Evolutionary conservation across 2,797 vertebrate species (phyloP).

Genomic region (Malacoraja senta): DNA sequence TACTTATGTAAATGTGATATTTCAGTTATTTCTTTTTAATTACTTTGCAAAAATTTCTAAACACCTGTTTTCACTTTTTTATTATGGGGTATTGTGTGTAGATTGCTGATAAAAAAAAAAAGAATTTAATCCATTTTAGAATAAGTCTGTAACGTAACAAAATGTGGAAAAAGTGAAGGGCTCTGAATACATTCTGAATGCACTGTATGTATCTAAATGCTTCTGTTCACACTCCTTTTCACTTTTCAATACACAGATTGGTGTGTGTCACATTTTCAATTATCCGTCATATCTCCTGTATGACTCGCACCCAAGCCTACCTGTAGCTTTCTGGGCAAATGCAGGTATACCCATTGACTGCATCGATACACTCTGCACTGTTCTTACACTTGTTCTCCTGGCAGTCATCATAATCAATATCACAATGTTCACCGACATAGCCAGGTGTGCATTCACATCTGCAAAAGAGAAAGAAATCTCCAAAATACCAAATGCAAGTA

Average conservation of each 20-base stretch:
- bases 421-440: conserved; percentile 84
- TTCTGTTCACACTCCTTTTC: too few relatives aligned
- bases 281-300: neutral
- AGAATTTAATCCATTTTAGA: too few relatives aligned
- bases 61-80: too few relatives aligned
- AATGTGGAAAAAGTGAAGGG: too few relatives aligned
- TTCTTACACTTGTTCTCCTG: conserved; percentile 93
- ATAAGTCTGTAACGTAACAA: too few relatives aligned
- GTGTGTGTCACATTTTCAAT: neutral
- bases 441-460: conserved; percentile 95
- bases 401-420: conserved; percentile 84
- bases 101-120: too few relatives aligned
- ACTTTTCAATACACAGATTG: neutral
- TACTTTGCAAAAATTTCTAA: too few relatives aligned
- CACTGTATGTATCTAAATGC: too few relatives aligned
- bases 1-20: too few relatives aligned
- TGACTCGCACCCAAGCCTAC: conserved; percentile 52
- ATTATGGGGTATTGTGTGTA: too few relatives aligned
- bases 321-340: conserved; percentile 87
- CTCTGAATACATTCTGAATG: too few relatives aligned
- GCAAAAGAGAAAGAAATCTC: conserved; percentile 41
- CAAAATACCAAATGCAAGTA: neutral
- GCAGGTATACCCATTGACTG: conserved; percentile 87
- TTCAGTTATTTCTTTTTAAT: too few relatives aligned
- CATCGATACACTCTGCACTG: conserved; percentile 83